Evolutionary conservation across 2,888 invertebrate species (phyloP), one percentile per base, ranked within the genome.

Genomic region (Meiosimyza platycephala): DNA sequence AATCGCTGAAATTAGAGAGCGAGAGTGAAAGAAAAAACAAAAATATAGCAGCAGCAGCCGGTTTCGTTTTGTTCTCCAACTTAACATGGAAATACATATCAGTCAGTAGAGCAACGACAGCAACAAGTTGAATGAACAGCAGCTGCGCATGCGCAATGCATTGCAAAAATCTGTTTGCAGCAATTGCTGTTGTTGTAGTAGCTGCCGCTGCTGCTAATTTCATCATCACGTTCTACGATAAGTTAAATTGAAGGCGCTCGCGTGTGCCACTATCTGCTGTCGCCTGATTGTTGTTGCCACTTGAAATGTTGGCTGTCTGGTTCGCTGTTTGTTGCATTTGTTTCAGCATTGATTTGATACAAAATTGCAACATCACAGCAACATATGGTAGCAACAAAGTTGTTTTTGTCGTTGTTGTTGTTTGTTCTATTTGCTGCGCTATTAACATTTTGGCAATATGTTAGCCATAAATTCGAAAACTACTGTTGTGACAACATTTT

Each of bases 311-410:
- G 40, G 47, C 47, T 9, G 18, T 18, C 16, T 33, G 33, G 54
- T 28, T 15, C 47, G 33, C 11, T 50, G 50, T 18, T 15, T 54
- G 33, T 40, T 54, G 15, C 11, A n/a, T n/a, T n/a, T n/a, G n/a
- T 52, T 69, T 50, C 62, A 22, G 69, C 69, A 57, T 68, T 48
- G 57, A 48, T 57, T 57, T 57, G 48, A 12, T 57, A 28, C 28
- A 50, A 57, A 22, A 18, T 68, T 68, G 68, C 68, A 59, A 68
- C 57, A 68, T 68, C 50, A 15, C 57, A 18, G 48, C 68, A 66
- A 66, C 33, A 62, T 47, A 52, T 65, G 52, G 7, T 47, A 22
- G 67, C 67, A 55, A 67, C 67, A 55, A 13, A 11, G 12, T 13
- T 15, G 55, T 18, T 33, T 54, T 9, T 40, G 52, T 52, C 33